Evolutionary conservation across 1,140 invertebrate species (phyloP).

Genomic region (Fopius arisanus): DNA sequence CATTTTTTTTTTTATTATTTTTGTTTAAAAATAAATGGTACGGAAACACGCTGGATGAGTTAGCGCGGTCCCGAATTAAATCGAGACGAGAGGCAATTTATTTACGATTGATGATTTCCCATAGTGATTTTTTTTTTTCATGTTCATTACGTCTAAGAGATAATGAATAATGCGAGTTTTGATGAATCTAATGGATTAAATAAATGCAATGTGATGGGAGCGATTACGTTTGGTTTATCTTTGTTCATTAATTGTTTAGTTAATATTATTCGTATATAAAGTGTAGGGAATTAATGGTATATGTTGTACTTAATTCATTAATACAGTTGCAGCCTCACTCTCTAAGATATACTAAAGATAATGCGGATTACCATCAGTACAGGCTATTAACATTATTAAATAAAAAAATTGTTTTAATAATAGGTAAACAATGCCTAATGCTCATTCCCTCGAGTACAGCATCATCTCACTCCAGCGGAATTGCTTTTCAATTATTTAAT

Average conservation of each 20-base stretch:
- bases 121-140: slow-evolving; percentile 1
- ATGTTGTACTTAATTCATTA: slow-evolving; percentile 50
- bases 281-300: slow-evolving; percentile 57
- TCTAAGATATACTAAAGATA: slow-evolving; percentile 47
- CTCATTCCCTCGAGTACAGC: not conserved
- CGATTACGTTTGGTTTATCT: slow-evolving; percentile 18
- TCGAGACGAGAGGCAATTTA: slow-evolving; percentile 57
- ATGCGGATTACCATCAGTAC: slow-evolving; percentile 41
- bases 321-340: slow-evolving; percentile 46
- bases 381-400: slow-evolving; percentile 37
- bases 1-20: not conserved
- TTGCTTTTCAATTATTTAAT: slow-evolving; percentile 31
- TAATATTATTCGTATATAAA: slow-evolving; percentile 49
- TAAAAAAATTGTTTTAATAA: slow-evolving; percentile 34
- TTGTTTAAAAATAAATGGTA: slow-evolving; percentile 46
- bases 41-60: slow-evolving; percentile 38
- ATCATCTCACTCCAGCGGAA: not conserved
- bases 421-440: slow-evolving; percentile 32
- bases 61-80: slow-evolving; percentile 21
- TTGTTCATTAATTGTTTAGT: slow-evolving; percentile 2
- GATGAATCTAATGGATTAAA: slow-evolving; percentile 36
- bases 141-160: not conserved
- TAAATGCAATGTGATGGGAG: slow-evolving; percentile 24
- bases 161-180: slow-evolving; percentile 26
- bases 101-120: slow-evolving; percentile 38